These are phyloP conservation scores for Manduca sexta DNA, from an alignment of 1,140 invertebrate species.

Conservation along the genomic window DNA sequence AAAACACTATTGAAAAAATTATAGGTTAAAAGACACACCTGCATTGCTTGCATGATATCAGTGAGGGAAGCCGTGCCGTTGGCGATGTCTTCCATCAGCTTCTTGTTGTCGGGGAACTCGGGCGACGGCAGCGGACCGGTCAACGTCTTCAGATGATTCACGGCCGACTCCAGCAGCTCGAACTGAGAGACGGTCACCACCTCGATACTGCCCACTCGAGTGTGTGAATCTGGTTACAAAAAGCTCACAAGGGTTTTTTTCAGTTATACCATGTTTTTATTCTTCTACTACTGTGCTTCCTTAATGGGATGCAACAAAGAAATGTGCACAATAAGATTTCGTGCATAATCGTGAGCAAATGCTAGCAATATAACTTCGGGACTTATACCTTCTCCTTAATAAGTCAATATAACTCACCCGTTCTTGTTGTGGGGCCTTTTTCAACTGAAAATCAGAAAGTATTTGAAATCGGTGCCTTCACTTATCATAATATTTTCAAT, in stretches of 20 bases:
- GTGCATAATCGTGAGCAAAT: too few relatives aligned
- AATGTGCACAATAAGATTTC: too few relatives aligned
- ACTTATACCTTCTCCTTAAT: too few relatives aligned
- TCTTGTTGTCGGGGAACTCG: constrained; percentile 37
- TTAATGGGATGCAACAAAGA: too few relatives aligned
- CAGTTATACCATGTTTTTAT: too few relatives aligned
- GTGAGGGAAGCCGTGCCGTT: constrained; percentile 40
- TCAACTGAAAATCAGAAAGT: constrained; percentile 26
- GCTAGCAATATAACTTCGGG: too few relatives aligned
- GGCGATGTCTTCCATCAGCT: constrained; percentile 30
- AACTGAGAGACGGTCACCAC: constrained; percentile 52
- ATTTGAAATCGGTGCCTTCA: not conserved
- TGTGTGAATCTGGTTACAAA: constrained; percentile 1
- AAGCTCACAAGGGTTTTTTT: too few relatives aligned
- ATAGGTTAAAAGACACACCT: constrained; percentile 19
- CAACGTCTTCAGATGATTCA: constrained; percentile 20
- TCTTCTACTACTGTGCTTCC: too few relatives aligned
- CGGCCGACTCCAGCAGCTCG: constrained; percentile 25
- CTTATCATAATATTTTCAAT: not conserved
- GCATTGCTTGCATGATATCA: constrained; percentile 54
- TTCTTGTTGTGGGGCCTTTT: constrained; percentile 25
- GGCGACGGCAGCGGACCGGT: constrained; percentile 24
- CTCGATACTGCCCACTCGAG: constrained; percentile 31
- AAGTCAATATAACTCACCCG: constrained; percentile 5
- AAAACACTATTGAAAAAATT: too few relatives aligned